Evolutionary conservation across 2,113 vertebrate genomes (phyloP).

Genomic region (Conger conger): DNA sequence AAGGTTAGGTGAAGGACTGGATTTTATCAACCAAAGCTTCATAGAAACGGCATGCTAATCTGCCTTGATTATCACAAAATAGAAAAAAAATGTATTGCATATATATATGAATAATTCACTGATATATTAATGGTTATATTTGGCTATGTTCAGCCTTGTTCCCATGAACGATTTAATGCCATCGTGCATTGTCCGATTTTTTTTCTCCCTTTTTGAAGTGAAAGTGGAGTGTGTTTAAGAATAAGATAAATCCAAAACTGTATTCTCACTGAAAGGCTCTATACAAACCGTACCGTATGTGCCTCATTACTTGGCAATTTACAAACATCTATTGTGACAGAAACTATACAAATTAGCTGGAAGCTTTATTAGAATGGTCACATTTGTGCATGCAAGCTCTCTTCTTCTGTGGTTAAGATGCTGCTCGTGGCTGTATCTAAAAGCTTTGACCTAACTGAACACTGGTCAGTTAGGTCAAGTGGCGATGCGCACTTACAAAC

Average conservation of each 20-base stretch:
- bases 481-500: background rate
- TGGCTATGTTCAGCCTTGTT: background rate
- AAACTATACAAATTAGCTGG: background rate
- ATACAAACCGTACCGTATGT: background rate
- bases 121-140: slow-evolving; percentile 2
- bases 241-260: background rate
- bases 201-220: background rate
- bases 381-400: background rate
- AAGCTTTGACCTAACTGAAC: background rate
- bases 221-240: too few species aligned
- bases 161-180: background rate
- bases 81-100: slow-evolving; percentile 20
- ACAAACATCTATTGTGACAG: background rate
- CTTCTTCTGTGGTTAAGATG: background rate
- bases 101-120: background rate
- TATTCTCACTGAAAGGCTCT: background rate
- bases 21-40: background rate
- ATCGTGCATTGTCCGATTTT: background rate
- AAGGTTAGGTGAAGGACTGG: background rate
- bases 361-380: background rate
- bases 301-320: background rate
- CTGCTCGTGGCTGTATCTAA: background rate
- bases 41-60: slow-evolving; percentile 10
- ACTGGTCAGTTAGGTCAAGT: too few species aligned
- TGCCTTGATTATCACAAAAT: slow-evolving; percentile 10